phyloP scores from a whole-genome alignment of 2,888 invertebrate genomes.

The Ramazzottius varieornatus region DNA sequence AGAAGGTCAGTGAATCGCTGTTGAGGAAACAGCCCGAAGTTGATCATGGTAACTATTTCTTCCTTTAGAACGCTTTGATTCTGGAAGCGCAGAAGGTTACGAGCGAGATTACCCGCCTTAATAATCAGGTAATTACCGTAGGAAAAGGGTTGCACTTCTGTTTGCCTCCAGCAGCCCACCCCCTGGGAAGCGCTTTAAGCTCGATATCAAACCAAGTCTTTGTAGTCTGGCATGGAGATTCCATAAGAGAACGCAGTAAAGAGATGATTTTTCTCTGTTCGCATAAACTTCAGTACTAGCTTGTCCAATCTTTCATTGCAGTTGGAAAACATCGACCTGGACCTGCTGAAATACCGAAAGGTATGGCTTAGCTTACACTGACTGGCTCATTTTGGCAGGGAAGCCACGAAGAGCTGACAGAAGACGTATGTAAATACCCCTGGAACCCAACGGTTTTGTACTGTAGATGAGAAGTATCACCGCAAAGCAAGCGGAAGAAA shows the following conservation, averaged over 20 bases:
- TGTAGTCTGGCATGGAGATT: no score
- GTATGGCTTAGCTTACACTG: background rate
- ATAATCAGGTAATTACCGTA: background rate
- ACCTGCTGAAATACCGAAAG: slow-evolving; percentile 1
- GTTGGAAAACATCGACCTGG: background rate
- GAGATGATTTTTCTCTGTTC: no score
- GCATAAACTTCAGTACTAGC: no score
- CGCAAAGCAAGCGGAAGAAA: background rate
- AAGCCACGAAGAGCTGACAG: background rate
- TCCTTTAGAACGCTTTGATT: background rate
- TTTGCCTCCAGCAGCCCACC: no score
- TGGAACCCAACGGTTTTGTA: background rate
- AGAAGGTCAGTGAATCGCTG: no score
- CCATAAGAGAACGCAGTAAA: no score
- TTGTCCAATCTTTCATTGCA: no score
- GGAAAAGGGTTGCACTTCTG: no score
- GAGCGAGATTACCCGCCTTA: background rate
- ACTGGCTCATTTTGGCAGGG: no score
- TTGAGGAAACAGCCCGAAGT: no score
- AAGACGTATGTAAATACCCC: background rate
- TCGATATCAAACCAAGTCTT: no score
- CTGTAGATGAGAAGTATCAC: background rate
- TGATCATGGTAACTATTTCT: background rate
- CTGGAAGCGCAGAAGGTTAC: background rate
- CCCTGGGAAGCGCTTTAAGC: no score